Percentiles rank a stretch among this genome's conserved stretches.
These are phyloP conservation scores for Hymenochirus boettgeri DNA, from an alignment of 2,113 vertebrate species.

Conservation along the genomic window DNA sequence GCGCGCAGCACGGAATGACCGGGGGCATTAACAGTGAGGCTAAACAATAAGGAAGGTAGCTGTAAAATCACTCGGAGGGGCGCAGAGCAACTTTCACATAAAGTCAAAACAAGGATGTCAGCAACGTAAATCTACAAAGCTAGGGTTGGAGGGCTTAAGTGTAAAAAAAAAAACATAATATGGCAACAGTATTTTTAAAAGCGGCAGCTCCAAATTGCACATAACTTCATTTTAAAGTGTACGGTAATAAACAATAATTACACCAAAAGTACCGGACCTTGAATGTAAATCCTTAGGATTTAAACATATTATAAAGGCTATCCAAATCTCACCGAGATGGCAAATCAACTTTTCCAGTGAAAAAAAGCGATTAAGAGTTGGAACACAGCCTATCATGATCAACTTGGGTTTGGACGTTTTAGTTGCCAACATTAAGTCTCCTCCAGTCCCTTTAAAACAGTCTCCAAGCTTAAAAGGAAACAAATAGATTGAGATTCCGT, in stretches of 20 bases:
- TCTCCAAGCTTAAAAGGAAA: constrained; percentile 80
- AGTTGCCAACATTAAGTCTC: constrained; percentile 89
- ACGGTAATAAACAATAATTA: too few species aligned
- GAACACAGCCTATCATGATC: constrained; percentile 81
- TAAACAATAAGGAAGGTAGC: too few species aligned
- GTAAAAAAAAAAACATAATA: too few species aligned
- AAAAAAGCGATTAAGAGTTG: constrained; percentile 70
- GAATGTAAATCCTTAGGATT: too few species aligned
- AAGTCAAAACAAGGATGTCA: accelerated
- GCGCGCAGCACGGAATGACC: too few species aligned
- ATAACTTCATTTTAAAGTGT: too few species aligned
- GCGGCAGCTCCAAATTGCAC: background rate
- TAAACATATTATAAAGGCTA: too few species aligned
- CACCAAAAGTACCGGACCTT: too few species aligned
- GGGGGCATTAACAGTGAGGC: too few species aligned
- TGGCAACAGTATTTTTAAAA: too few species aligned
- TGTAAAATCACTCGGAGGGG: too few species aligned
- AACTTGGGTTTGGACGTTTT: constrained; percentile 95
- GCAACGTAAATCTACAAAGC: background rate
- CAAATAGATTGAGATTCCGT: background rate
- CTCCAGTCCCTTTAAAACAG: constrained; percentile 92
- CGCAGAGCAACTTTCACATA: too few species aligned
- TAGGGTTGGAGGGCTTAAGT: background rate
- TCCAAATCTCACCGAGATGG: constrained; percentile 76
- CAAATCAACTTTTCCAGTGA: constrained; percentile 80